These are phyloP conservation scores for Ammospiza caudacuta DNA, from an alignment of 2,113 vertebrate species.

Conservation along the genomic window DNA sequence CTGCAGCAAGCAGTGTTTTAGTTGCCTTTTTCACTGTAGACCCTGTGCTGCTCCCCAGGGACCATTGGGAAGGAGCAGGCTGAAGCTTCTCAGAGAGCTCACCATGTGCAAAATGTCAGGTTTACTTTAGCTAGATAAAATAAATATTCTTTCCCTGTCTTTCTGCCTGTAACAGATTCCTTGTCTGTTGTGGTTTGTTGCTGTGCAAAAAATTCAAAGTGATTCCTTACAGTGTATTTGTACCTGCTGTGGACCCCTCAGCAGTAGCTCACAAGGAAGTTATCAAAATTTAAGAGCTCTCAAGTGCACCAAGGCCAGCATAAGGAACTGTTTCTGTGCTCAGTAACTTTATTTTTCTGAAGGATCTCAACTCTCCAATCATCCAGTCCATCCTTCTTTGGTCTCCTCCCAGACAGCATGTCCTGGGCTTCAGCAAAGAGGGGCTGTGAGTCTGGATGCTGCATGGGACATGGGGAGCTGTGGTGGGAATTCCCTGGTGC, in stretches of 20 bases:
- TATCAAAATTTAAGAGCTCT: background rate
- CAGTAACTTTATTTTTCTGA: background rate
- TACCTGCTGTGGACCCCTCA: background rate
- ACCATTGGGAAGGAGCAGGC: background rate
- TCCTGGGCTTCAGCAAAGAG: background rate
- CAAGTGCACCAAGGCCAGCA: background rate
- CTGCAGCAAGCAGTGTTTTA: background rate
- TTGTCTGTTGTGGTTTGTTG: background rate
- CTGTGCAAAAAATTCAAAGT: background rate
- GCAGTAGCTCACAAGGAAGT: background rate
- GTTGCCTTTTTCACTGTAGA: background rate
- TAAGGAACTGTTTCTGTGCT: background rate
- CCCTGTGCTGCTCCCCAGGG: background rate
- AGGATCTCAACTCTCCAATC: background rate
- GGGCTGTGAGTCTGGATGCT: background rate
- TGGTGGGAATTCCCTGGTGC: background rate
- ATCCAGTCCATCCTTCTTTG: background rate
- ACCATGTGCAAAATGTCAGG: background rate
- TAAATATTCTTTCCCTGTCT: background rate
- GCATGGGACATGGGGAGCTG: background rate
- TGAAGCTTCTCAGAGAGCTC: background rate
- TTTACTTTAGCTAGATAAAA: background rate
- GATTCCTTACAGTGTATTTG: background rate
- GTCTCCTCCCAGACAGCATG: background rate
- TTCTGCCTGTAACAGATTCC: background rate